These are phyloP conservation scores for Apostichopus japonicus DNA, from an alignment of 35 echinoderm and acorn worm species.

Conservation along the genomic window DNA sequence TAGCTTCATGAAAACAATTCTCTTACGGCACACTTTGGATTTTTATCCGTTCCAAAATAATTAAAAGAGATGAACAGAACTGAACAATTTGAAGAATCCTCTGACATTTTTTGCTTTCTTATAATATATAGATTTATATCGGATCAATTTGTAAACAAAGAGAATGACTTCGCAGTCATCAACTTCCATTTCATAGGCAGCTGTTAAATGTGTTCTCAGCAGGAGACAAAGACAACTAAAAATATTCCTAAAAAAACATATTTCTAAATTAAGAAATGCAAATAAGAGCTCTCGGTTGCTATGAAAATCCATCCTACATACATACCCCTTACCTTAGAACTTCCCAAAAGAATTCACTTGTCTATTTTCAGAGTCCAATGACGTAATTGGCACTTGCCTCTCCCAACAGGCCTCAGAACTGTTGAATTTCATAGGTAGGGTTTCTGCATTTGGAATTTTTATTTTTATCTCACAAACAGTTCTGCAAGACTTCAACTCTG, in stretches of 20 bases:
- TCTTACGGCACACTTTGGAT: too few relatives aligned
- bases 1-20: too few relatives aligned
- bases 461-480: neutral
- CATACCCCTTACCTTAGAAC: neutral
- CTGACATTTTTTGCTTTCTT: too few relatives aligned
- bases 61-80: too few relatives aligned
- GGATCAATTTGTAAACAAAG: too few relatives aligned
- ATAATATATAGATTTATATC: too few relatives aligned
- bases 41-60: too few relatives aligned
- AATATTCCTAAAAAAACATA: neutral
- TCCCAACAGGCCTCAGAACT: constrained; percentile 31
- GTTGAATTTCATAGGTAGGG: constrained; percentile 43
- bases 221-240: neutral
- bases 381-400: constrained; percentile 36
- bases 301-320: constrained; percentile 1
- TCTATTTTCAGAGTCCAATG: constrained; percentile 39
- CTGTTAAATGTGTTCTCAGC: neutral
- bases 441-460: constrained; percentile 31
- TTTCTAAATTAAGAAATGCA: neutral
- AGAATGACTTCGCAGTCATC: too few relatives aligned
- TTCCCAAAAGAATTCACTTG: constrained; percentile 24
- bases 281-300: neutral
- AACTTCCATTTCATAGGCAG: neutral
- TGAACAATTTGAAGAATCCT: too few relatives aligned
- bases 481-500: neutral